These are phyloP conservation scores for Drosophila lacteicornis DNA, from an alignment of 1,140 invertebrate genomes.

Conservation along the genomic window DNA sequence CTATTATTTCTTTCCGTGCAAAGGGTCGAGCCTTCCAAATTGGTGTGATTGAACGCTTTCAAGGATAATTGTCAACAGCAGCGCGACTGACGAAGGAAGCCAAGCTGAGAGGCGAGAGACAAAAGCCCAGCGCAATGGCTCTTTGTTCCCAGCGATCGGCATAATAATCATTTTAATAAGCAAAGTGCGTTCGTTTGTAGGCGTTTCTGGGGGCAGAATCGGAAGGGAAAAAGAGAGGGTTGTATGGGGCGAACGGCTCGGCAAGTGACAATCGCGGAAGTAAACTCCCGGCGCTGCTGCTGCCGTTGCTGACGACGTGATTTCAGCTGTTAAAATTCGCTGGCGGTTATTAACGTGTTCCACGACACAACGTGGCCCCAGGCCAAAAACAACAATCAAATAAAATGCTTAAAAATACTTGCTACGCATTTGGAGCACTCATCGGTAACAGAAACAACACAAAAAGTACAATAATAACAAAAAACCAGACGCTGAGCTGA, in stretches of 20 bases:
- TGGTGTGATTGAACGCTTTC: constrained; percentile 72
- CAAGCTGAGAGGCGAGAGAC: constrained; percentile 13
- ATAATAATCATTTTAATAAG: constrained; percentile 34
- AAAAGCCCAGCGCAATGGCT: constrained; percentile 26
- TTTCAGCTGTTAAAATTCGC: constrained; percentile 61
- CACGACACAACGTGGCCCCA: constrained; percentile 72
- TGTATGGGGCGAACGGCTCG: constrained; percentile 18
- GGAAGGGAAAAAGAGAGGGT: neutral
- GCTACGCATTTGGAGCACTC: constrained; percentile 46
- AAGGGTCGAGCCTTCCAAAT: constrained; percentile 61
- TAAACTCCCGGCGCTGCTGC: constrained; percentile 24
- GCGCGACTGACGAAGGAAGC: constrained; percentile 15
- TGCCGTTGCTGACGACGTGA: constrained; percentile 55
- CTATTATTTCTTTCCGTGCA: constrained; percentile 4
- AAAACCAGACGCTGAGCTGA: constrained; percentile 16
- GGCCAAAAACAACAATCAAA: constrained; percentile 47
- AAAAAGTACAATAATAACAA: constrained; percentile 22
- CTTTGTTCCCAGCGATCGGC: constrained; percentile 38
- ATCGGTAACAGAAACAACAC: constrained; percentile 12
- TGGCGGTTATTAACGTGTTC: constrained; percentile 70
- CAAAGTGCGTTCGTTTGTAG: constrained; percentile 37
- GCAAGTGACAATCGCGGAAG: constrained; percentile 70
- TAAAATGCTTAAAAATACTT: constrained; percentile 65
- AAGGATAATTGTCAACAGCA: constrained; percentile 62
- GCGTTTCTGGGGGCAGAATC: constrained; percentile 15